Evolutionary conservation across 2,888 invertebrate genomes (phyloP), one percentile per base, ranked within the genome.

Genomic region (Sarcophaga subvicina): DNA sequence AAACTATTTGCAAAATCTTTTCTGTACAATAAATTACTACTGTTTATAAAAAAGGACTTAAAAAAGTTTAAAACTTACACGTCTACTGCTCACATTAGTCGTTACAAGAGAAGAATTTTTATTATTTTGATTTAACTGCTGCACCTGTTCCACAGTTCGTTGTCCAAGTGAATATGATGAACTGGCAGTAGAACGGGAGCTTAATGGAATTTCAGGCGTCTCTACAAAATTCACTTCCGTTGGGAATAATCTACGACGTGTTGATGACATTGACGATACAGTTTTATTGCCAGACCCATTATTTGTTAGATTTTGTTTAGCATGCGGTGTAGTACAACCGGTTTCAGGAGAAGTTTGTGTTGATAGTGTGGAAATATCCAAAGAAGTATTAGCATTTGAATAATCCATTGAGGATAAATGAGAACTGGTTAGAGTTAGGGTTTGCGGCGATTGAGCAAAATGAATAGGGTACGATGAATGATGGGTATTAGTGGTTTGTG

Each of bases 41-140:
- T 1, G 10, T 54, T 14, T 54, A 14, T 54, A 14, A 54, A 54
- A 14, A 3, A 47, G 47, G 47, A 14, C 12, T 67, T 45, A 83
- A 72, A 8, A 71, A 63, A 71, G 66, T 22, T 64, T 22, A 77
- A 85, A 88, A 89, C 89, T 90, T 88, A 90, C 89, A 72, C 89
- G 85, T 86, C 73, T 89, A 45, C 60, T 83, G 27, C 60, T 82
- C 27, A 69, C 70, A 63, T 59, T 80, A n/a, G 45, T 71, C 10
- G 49, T n/a, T 66, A 54, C 54, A 54, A 17, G 54, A 12, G 54
- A 27, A 64, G 8, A 25, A 20, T 47, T 27, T 64, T 25, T 69
- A 47, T 64, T 76, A 60, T 67, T 77, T 0, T 25, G 69, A 20
- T 63, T 62, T 22, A 49, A n/a, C 27, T 49, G 27, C 4, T 86